A percentile compares a stretch with the other conserved stretches of the same genome.
phyloP scores from a whole-genome alignment of 1,140 invertebrate species.

The Sinonovacula constricta region DNA sequence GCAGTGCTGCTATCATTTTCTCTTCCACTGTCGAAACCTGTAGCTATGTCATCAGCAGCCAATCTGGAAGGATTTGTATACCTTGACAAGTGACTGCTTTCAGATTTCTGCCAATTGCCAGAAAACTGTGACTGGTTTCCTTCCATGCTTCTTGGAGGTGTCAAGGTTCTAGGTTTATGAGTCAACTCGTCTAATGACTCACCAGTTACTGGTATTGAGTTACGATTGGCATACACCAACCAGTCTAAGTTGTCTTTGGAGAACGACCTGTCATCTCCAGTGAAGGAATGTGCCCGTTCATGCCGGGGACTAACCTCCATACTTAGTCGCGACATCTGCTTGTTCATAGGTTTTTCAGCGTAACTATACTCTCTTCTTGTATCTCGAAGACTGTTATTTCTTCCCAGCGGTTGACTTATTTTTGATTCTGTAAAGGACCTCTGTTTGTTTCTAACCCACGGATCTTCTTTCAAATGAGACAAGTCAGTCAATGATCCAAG shows the following conservation, averaged over 20 bases:
- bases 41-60: background rate
- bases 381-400: background rate
- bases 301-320: background rate
- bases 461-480: slow-evolving; percentile 44
- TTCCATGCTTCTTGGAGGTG: slow-evolving; percentile 28
- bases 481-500: slow-evolving; percentile 43
- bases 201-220: slow-evolving; percentile 38
- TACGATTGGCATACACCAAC: slow-evolving; percentile 50
- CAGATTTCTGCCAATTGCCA: background rate
- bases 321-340: slow-evolving; percentile 7
- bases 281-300: slow-evolving; percentile 30
- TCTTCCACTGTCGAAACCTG: no score
- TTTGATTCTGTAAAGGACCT: slow-evolving; percentile 33
- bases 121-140: background rate
- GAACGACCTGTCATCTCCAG: slow-evolving; percentile 7
- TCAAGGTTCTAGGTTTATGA: slow-evolving; percentile 26
- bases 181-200: slow-evolving; percentile 11
- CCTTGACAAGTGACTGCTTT: background rate
- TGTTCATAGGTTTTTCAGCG: slow-evolving; percentile 9
- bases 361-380: background rate
- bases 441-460: slow-evolving; percentile 42
- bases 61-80: background rate
- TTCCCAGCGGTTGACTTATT: background rate
- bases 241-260: slow-evolving; percentile 40
- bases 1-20: slow-evolving; percentile 17